Base-by-base conservation (phyloP, 2,888 invertebrate species). In the Encarsia formosa region DNA sequence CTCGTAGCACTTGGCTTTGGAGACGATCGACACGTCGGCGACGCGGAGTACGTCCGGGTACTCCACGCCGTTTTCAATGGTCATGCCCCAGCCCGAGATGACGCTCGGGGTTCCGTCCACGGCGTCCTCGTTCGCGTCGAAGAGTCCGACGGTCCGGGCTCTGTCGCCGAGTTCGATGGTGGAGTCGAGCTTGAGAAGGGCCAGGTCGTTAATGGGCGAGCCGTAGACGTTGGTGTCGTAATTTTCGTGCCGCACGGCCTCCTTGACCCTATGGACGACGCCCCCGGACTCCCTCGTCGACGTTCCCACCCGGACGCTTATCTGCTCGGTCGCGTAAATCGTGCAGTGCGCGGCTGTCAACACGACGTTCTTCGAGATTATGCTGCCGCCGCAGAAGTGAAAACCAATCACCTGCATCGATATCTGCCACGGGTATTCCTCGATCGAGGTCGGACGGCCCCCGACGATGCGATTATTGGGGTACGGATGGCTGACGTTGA, bases 311-410 rank as follows among this genome's bases (percentile, higher is more conserved):
- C 83, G 83, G 0, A 65, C 49, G 4, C 70, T 59, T 3, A 46
- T 4, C 46, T 29, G 29, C 4, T 11, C 13, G 8, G 24, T 13
- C 20, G 37, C 11, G 24, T 38, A 46, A 22, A 18, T 46, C 43
- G 78, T 65, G 58, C 83, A 83, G 61, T 83, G 82, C 2, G 80
- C 82, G 6, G 83, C 82, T 1, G 81, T 82, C 0, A 83, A 51
- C 2, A 82, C 69, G 6, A 76, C 74, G 29, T 74, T 70, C 15
- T 64, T 70, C 23, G 75, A 75, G 5, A 83, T 70, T 8, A 80
- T 76, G 2, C 79, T 73, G 1, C 80, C 82, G 1, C 83, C 82
- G 59, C 83, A 83, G 1, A 71, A 67, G 60, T 80, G 81, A 0
- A 73, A 67, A 1, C 79, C 79, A 18, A 37, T 11, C 15, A 22